phyloP scores from a whole-genome alignment of 2,113 vertebrate species.

The Hippocampus zosterae region DNA sequence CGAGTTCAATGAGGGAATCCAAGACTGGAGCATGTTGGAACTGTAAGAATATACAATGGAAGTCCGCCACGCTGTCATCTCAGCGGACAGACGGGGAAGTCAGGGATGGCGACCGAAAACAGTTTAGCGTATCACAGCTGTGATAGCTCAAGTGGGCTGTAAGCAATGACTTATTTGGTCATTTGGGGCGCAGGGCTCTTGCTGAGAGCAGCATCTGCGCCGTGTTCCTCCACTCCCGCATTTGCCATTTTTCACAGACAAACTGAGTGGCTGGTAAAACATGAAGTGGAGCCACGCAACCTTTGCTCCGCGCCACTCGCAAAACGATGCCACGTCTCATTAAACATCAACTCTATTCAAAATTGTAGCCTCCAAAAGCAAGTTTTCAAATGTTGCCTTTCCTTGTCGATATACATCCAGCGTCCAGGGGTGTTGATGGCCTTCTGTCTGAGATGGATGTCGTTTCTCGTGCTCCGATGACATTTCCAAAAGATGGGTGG shows the following conservation, averaged over 20 bases:
- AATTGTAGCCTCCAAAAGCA: not conserved
- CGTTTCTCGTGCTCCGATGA: too few relatives aligned
- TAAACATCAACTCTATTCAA: not conserved
- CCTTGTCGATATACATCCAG: too few relatives aligned
- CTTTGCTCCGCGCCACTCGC: slow-evolving; percentile 23
- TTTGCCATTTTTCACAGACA: slow-evolving; percentile 40
- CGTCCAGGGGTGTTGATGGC: too few relatives aligned
- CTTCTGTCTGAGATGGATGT: too few relatives aligned
- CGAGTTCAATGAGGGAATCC: slow-evolving; percentile 3
- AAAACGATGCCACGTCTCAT: slow-evolving; percentile 3
- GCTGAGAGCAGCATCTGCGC: slow-evolving; percentile 30
- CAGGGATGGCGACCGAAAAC: slow-evolving; percentile 21
- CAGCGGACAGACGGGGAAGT: not conserved
- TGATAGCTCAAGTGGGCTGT: slow-evolving; percentile 37
- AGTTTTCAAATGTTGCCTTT: too few relatives aligned
- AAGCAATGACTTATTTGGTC: slow-evolving; percentile 1
- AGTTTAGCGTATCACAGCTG: slow-evolving; percentile 53
- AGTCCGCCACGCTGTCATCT: slow-evolving; percentile 31
- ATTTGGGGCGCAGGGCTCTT: slow-evolving; percentile 3
- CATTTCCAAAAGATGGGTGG: too few relatives aligned
- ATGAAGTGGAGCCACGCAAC: not conserved
- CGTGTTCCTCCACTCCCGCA: slow-evolving; percentile 19
- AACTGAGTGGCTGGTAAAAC: slow-evolving; percentile 41
- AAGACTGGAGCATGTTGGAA: slow-evolving; percentile 10
- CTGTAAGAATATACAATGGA: slow-evolving; percentile 31